Evolutionary conservation across 2,797 vertebrate genomes (phyloP).

Genomic region (Brotula barbata): DNA sequence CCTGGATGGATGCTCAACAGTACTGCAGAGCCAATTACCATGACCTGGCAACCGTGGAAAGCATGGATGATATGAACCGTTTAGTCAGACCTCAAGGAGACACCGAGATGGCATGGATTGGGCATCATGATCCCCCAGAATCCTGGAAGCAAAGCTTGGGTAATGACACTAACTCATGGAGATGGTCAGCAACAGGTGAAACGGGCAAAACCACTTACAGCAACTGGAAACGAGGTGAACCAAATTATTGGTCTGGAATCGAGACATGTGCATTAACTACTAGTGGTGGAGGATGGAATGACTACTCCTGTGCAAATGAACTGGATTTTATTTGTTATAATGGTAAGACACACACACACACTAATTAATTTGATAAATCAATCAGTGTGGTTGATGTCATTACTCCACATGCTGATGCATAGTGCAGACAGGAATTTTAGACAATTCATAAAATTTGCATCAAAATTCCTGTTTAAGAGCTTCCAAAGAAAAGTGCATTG

Average conservation of each 20-base stretch:
- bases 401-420: too few relatives aligned
- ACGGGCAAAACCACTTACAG: not conserved
- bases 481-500: too few relatives aligned
- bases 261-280: not conserved
- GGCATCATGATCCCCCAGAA: conserved; percentile 27
- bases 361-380: too few relatives aligned
- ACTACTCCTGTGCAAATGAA: rapidly evolving
- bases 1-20: conserved; percentile 5
- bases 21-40: conserved; percentile 45
- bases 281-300: rapidly evolving
- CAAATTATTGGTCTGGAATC: rapidly evolving
- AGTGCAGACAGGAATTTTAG: too few relatives aligned
- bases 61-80: not conserved
- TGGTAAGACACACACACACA: too few relatives aligned
- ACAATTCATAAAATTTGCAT: too few relatives aligned
- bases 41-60: conserved; percentile 34
- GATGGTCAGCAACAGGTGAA: conserved; percentile 34
- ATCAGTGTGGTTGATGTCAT: too few relatives aligned
- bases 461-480: too few relatives aligned
- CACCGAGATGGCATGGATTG: conserved; percentile 35
- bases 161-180: conserved; percentile 37
- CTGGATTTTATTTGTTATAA: conserved; percentile 19
- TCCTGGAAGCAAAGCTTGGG: conserved; percentile 16
- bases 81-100: rapidly evolving
- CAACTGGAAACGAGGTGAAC: rapidly evolving